Conservation (phyloP, 2,888 invertebrate genomes). For the Tridacna gigas region DNA sequence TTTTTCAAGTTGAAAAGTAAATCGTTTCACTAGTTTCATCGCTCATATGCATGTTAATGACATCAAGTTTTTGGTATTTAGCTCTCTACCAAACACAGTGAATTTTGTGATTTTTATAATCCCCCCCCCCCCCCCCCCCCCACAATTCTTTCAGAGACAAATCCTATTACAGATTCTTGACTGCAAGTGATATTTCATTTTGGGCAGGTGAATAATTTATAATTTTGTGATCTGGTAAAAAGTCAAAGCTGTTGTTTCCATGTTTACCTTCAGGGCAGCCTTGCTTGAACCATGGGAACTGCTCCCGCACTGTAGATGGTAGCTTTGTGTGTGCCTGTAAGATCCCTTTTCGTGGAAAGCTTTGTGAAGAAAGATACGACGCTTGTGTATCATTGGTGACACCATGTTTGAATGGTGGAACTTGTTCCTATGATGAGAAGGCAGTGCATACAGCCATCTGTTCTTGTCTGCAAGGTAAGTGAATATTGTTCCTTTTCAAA, state of each 20-base stretch:
- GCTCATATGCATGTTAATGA: too few relatives aligned
- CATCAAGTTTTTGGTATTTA: too few relatives aligned
- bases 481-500: background rate
- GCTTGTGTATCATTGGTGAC: constrained; percentile 41
- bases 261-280: constrained; percentile 43
- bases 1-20: too few relatives aligned
- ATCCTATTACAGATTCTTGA: too few relatives aligned
- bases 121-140: too few relatives aligned
- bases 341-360: constrained; percentile 35
- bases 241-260: background rate
- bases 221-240: too few relatives aligned
- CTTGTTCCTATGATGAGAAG: constrained; percentile 36
- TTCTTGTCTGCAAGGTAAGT: constrained; percentile 47
- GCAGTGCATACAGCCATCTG: constrained; percentile 49
- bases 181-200: too few relatives aligned
- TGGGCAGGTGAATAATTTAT: too few relatives aligned
- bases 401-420: constrained; percentile 56
- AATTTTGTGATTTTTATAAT: too few relatives aligned
- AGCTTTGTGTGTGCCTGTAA: constrained; percentile 50
- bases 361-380: constrained; percentile 57
- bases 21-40: too few relatives aligned
- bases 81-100: too few relatives aligned
- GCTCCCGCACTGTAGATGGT: constrained; percentile 17
- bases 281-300: constrained; percentile 48
- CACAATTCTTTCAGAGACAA: too few relatives aligned